A percentile compares a stretch with the other conserved stretches of the same genome.
phyloP scores from a whole-genome alignment of 2,797 vertebrate genomes.

The Arnoldichthys spilopterus region DNA sequence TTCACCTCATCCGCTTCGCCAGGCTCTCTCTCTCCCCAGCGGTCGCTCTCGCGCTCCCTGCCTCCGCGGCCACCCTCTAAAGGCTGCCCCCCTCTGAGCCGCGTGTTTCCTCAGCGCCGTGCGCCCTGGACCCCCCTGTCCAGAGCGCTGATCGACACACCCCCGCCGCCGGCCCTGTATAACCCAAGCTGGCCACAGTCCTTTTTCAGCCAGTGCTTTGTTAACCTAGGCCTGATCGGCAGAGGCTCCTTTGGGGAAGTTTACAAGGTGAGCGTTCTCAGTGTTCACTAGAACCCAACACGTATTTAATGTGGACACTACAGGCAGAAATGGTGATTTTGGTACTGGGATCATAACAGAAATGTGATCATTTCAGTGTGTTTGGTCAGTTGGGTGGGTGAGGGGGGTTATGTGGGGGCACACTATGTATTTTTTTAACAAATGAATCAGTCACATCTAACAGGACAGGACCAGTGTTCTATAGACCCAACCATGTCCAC shows the following conservation, averaged over 20 bases:
- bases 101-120: conserved; percentile 79
- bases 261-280: conserved; percentile 79
- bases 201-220: conserved; percentile 89
- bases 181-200: conserved; percentile 79
- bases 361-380: not conserved
- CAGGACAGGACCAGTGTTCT: too few species aligned
- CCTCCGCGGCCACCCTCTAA: conserved; percentile 85
- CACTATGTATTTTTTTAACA: too few species aligned
- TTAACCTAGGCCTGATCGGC: conserved; percentile 83
- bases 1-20: conserved; percentile 68
- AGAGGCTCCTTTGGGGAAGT: conserved; percentile 91
- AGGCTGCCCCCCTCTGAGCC: conserved; percentile 78
- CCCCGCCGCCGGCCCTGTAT: conserved; percentile 70
- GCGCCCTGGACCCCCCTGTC: conserved; percentile 84
- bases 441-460: too few species aligned
- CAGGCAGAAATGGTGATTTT: too few species aligned
- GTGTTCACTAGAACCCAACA: not conserved
- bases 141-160: conserved; percentile 75
- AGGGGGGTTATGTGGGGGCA: too few species aligned
- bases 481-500: too few species aligned
- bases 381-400: too few species aligned
- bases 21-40: conserved; percentile 64
- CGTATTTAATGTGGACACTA: too few species aligned
- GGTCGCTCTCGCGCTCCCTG: conserved; percentile 71
- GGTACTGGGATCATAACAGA: too few species aligned